Percentiles rank a stretch among this genome's conserved stretches.
These are phyloP conservation scores for Liparis tanakae DNA, from an alignment of 2,797 vertebrate genomes.

Conservation along the genomic window DNA sequence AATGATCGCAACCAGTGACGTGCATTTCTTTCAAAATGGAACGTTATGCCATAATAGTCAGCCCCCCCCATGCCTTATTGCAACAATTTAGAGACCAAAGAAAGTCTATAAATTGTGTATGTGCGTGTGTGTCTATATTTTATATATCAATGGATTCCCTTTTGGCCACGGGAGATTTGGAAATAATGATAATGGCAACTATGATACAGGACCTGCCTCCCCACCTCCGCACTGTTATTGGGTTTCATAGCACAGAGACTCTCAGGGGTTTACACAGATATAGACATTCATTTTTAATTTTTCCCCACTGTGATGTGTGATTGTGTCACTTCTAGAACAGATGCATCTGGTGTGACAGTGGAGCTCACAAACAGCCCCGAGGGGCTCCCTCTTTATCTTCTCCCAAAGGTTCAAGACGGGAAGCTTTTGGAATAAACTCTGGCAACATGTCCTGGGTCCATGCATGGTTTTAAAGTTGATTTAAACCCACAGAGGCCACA, in stretches of 20 bases:
- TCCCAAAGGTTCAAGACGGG: slow-evolving; percentile 25
- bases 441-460: slow-evolving; percentile 30
- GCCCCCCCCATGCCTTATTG: too few relatives aligned
- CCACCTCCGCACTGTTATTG: slow-evolving; percentile 15
- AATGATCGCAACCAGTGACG: too few relatives aligned
- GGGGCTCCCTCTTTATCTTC: slow-evolving; percentile 1
- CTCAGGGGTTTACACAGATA: slow-evolving; percentile 12
- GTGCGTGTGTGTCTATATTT: too few relatives aligned
- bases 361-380: background rate
- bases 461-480: slow-evolving; percentile 38
- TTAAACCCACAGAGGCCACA: slow-evolving; percentile 35
- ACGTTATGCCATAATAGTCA: too few relatives aligned
- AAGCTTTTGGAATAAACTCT: slow-evolving; percentile 25
- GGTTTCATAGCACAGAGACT: slow-evolving; percentile 28
- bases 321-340: background rate
- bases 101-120: too few relatives aligned
- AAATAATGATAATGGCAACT: slow-evolving; percentile 59
- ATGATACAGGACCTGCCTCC: slow-evolving; percentile 21
- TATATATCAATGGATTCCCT: slow-evolving; percentile 39
- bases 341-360: slow-evolving; percentile 1
- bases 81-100: too few relatives aligned
- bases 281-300: background rate
- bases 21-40: too few relatives aligned
- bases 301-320: background rate
- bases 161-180: slow-evolving; percentile 40